Base-by-base conservation (phyloP, 2,797 vertebrate genomes). In the Tokudaia tokunoshimensis region DNA sequence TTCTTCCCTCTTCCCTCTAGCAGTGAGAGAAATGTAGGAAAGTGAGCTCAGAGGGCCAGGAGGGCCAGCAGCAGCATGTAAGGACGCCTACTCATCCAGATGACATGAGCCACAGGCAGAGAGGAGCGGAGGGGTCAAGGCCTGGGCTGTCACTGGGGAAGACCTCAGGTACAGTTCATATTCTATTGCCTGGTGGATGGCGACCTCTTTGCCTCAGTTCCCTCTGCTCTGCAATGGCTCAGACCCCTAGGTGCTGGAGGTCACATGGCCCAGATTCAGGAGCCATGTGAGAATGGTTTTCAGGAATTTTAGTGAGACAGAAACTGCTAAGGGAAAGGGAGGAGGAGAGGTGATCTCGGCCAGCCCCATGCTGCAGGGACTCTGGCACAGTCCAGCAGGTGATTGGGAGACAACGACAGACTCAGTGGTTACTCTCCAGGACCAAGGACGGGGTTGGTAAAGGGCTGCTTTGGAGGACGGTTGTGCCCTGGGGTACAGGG, bases 1-100 rank as follows among this genome's bases (percentile, higher is more conserved):
- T 31, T 78, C 93, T 97, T 82, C 55, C 63, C 44, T 52, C 78
- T 90, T 88, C 34, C 89, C 95, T 93, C 61, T 47, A 90, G 31
- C 87, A 2, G 52, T 63, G 67, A 86, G 34, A 82, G 19, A 20
- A 61, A 75, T 70, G 47, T 52, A 90, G 3, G 55, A 19, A 22
- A 84, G 80, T 55, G 57, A 86, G 75, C 41, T 34, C 83, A 34
- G 70, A 65, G 67, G 78, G 47, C 47, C n/a, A 14, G 65, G n/a
- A 82, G 19, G 31, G 74, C 57, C n/a, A 26, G 63, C 50, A 29
- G 9, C 0, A 0, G 47, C 3, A 0, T 26, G 61, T 3, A 13
- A 52, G 47, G 72, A 34, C 11, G 6, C 29, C 80, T 91, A 91
- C 24, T 57, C 26, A 52, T 63, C 81, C 47, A 5, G 59, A 24